These are phyloP conservation scores for Hippopotamus amphibius DNA, from an alignment of 2,113 vertebrate species.

Conservation along the genomic window DNA sequence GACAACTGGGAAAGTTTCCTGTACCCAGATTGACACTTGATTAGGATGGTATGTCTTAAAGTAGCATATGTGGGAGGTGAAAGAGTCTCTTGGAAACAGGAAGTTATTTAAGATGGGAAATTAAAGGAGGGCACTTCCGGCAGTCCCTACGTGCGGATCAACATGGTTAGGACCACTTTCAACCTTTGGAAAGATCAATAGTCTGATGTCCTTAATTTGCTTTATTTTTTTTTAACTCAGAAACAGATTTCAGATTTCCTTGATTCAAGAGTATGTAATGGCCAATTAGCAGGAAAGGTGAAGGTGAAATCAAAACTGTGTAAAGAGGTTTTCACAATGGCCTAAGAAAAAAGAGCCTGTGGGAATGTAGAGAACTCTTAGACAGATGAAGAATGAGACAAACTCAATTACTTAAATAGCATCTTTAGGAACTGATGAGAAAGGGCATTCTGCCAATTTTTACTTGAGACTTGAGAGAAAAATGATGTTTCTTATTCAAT, in stretches of 20 bases:
- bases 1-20: background rate
- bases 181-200: slow-evolving; percentile 66
- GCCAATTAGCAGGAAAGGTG: background rate
- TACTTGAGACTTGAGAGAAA: background rate
- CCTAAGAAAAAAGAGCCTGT: background rate
- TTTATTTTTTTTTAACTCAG: slow-evolving; percentile 45
- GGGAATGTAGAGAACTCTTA: background rate
- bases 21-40: background rate
- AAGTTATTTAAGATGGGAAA: slow-evolving; percentile 23
- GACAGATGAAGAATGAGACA: background rate
- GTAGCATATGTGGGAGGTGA: background rate
- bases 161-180: slow-evolving; percentile 12
- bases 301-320: slow-evolving; percentile 14
- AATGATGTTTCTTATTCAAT: background rate
- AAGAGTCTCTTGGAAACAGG: slow-evolving; percentile 10
- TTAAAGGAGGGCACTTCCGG: slow-evolving; percentile 52
- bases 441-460: slow-evolving; percentile 53
- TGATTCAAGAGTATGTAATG: background rate
- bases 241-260: background rate
- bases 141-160: slow-evolving; percentile 43
- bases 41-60: background rate
- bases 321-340: slow-evolving; percentile 24
- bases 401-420: background rate
- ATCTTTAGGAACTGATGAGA: slow-evolving; percentile 32
- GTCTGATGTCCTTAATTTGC: background rate